Conservation (phyloP, 2,113 vertebrate species). For the Mustelus asterias region DNA sequence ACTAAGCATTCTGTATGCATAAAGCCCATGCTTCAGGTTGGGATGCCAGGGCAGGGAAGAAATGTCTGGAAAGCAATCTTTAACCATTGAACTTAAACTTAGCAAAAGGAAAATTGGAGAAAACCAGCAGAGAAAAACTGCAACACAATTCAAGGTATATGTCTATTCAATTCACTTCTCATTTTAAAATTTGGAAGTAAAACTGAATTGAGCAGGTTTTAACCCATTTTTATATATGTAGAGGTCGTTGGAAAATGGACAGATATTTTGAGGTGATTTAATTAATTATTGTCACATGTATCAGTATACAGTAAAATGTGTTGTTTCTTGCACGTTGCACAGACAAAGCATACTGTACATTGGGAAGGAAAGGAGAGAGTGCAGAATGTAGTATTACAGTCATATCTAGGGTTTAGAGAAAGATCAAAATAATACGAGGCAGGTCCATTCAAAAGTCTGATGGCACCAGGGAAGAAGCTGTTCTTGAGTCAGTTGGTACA, state of each 20-base stretch:
- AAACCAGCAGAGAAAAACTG: background rate
- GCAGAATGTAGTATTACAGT: too few species aligned
- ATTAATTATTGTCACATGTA: too few species aligned
- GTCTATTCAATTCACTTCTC: background rate
- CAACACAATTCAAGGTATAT: background rate
- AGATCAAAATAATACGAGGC: too few species aligned
- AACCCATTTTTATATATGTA: background rate
- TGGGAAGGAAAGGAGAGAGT: too few species aligned
- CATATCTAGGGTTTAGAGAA: too few species aligned
- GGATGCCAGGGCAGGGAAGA: background rate
- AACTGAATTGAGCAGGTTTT: background rate
- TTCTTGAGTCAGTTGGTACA: too few species aligned
- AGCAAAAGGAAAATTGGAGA: background rate
- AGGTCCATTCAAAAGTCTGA: too few species aligned
- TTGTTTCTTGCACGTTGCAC: too few species aligned
- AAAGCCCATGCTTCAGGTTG: background rate
- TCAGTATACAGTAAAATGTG: too few species aligned
- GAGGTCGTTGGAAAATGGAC: background rate
- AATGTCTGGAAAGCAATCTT: background rate
- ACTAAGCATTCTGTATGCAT: background rate
- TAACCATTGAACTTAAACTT: background rate
- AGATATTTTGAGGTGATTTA: background rate
- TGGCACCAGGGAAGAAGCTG: too few species aligned
- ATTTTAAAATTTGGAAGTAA: background rate
- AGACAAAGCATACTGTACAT: too few species aligned